A percentile compares a stretch with the other conserved stretches of the same genome.
Conservation (phyloP, 2,888 invertebrate species). For the Cantharis rustica region DNA sequence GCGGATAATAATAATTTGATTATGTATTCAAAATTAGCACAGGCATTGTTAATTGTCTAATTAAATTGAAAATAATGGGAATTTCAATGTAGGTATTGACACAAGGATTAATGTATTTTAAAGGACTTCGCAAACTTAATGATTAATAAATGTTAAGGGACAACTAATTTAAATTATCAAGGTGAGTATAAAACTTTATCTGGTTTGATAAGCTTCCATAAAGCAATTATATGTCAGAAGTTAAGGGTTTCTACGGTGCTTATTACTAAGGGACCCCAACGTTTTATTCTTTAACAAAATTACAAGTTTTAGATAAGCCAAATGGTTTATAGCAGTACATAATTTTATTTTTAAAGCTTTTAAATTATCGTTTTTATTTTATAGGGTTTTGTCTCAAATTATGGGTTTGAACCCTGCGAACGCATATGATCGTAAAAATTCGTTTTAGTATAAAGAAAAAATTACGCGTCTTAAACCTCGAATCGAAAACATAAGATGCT, state of each 20-base stretch:
- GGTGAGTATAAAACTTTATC: conserved; percentile 23
- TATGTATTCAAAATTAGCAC: background rate
- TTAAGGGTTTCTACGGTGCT: background rate
- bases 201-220: conserved; percentile 18
- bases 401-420: background rate
- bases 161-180: background rate
- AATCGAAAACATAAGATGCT: background rate
- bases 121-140: background rate
- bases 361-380: background rate
- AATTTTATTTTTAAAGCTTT: background rate
- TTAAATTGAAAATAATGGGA: background rate
- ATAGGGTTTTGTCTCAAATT: background rate
- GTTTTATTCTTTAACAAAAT: background rate
- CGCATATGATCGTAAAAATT: too few species aligned
- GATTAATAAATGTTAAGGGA: background rate
- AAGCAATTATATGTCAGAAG: background rate
- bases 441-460: too few species aligned
- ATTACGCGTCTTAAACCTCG: too few species aligned
- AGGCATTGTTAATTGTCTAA: background rate
- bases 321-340: background rate
- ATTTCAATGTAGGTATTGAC: background rate
- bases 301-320: background rate
- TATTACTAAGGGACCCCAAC: background rate
- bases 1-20: background rate
- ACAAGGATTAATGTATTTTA: background rate